Conservation (phyloP, 1,140 invertebrate species). For the Antheraea mylitta region DNA sequence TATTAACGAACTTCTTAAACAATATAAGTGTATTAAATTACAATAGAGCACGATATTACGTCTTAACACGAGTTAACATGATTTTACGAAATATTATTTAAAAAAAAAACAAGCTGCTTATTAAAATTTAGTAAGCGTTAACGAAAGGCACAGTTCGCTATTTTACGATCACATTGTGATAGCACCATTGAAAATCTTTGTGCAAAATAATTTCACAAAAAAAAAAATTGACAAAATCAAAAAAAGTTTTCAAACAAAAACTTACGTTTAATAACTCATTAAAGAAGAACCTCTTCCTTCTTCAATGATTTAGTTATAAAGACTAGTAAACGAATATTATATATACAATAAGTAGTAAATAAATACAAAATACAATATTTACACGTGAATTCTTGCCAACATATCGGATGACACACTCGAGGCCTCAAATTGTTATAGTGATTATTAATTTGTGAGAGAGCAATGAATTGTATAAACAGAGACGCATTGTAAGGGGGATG, state of each 20-base stretch:
- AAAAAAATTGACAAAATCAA: not conserved
- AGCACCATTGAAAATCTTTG: constrained; percentile 27
- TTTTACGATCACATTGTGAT: constrained; percentile 24
- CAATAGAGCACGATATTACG: not conserved
- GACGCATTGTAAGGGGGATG: too few relatives aligned
- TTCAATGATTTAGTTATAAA: constrained; percentile 19
- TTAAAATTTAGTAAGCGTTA: constrained; percentile 14
- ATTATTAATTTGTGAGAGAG: too few relatives aligned
- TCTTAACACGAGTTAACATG: constrained; percentile 1
- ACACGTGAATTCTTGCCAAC: constrained; percentile 17
- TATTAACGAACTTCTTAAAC: not conserved
- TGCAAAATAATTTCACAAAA: constrained; percentile 8
- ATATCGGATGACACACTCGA: constrained; percentile 56
- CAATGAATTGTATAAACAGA: too few relatives aligned
- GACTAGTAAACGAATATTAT: constrained; percentile 28
- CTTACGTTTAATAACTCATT: not conserved
- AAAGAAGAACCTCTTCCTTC: not conserved
- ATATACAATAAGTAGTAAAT: constrained; percentile 11
- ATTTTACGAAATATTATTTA: not conserved
- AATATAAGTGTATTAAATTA: not conserved
- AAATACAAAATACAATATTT: constrained; percentile 30
- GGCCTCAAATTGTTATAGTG: constrained; percentile 35
- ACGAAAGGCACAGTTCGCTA: constrained; percentile 23
- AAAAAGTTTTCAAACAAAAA: not conserved
- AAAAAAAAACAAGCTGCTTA: constrained; percentile 2